A percentile compares a stretch with the other conserved stretches of the same genome.
Conservation (phyloP, 2,113 vertebrate genomes). For the Vireo altiloquus region DNA sequence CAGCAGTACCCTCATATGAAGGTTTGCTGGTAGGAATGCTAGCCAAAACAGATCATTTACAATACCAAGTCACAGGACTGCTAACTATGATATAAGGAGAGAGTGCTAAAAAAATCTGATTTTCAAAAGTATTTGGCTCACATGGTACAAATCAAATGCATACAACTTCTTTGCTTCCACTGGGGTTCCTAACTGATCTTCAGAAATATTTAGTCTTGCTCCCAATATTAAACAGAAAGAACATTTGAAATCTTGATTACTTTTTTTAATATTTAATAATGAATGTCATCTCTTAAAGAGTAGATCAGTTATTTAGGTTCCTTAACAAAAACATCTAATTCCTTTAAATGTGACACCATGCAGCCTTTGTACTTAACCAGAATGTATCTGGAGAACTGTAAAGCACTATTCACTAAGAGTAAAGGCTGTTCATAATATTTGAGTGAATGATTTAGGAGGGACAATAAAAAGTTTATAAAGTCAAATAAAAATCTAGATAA, state of each 20-base stretch:
- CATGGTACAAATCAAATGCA: background rate
- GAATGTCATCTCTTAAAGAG: background rate
- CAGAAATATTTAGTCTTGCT: background rate
- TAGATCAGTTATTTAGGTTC: background rate
- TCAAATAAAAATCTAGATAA: background rate
- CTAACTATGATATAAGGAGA: background rate
- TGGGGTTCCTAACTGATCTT: background rate
- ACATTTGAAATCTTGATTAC: background rate
- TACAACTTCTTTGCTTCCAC: background rate
- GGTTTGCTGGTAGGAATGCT: background rate
- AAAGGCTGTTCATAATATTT: background rate
- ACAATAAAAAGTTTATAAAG: background rate
- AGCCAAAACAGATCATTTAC: background rate
- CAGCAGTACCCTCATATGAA: background rate
- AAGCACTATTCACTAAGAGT: background rate
- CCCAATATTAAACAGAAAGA: background rate
- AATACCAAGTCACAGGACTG: background rate
- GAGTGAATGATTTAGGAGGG: background rate
- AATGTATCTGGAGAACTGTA: background rate
- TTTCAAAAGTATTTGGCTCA: background rate
- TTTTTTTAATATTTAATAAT: background rate
- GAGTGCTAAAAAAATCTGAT: background rate
- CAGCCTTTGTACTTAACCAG: background rate
- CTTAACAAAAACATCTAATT: background rate
- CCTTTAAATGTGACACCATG: background rate